Percentiles rank a stretch among this genome's conserved stretches.
phyloP scores from a whole-genome alignment of 2,113 vertebrate genomes.

The Puffinus mauretanicus region DNA sequence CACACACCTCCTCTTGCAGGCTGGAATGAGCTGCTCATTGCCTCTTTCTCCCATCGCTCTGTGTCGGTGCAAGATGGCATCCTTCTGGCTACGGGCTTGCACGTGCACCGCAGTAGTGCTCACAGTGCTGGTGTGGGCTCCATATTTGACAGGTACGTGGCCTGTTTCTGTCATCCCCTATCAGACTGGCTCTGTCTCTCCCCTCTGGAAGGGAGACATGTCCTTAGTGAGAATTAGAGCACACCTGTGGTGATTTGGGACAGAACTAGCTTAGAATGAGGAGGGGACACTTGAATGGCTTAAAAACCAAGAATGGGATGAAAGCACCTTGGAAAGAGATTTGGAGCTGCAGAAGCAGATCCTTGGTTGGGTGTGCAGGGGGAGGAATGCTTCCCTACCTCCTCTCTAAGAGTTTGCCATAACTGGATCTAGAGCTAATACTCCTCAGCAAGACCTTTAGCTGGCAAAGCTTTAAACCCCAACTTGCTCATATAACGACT shows the following conservation, averaged over 20 bases:
- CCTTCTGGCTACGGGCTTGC: slow-evolving; percentile 89
- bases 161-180: background rate
- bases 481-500: background rate
- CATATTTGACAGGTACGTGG: slow-evolving; percentile 89
- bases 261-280: background rate
- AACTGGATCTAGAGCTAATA: background rate
- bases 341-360: background rate
- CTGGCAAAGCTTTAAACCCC: background rate
- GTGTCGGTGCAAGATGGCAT: slow-evolving; percentile 95
- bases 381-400: background rate
- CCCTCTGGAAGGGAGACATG: background rate
- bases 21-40: slow-evolving; percentile 95
- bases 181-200: background rate
- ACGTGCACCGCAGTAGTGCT: slow-evolving; percentile 92
- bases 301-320: background rate
- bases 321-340: background rate
- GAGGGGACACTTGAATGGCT: background rate
- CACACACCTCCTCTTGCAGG: slow-evolving; percentile 67
- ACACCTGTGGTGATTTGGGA: background rate
- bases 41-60: slow-evolving; percentile 94
- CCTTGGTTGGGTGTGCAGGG: background rate
- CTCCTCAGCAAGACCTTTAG: background rate
- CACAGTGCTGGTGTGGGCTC: slow-evolving; percentile 95
- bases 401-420: background rate
- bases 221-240: background rate